Evolutionary conservation across 2,113 vertebrate genomes (phyloP).

Genomic region (Laticauda laticaudata): DNA sequence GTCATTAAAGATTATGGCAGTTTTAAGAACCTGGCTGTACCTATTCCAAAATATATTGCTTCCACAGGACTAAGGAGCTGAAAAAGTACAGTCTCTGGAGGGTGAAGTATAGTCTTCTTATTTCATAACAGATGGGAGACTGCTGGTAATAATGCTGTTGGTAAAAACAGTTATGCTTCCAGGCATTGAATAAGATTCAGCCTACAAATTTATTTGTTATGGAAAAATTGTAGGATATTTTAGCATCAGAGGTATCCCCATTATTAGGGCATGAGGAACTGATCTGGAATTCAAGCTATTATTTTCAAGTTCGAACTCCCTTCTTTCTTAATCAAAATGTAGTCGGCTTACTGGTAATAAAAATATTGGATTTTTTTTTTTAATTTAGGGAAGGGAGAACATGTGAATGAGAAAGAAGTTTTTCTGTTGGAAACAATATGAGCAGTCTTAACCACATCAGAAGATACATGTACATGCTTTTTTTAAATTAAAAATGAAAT

Average conservation of each 20-base stretch:
- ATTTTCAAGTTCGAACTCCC: constrained; percentile 33
- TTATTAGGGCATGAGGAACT: background rate
- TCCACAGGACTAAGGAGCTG: background rate
- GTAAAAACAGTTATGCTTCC: background rate
- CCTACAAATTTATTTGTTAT: accelerated
- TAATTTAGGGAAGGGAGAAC: constrained; percentile 14
- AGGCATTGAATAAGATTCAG: background rate
- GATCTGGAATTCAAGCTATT: constrained; percentile 39
- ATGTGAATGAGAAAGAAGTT: constrained; percentile 18
- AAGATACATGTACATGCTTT: background rate
- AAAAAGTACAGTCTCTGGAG: background rate
- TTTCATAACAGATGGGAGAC: background rate
- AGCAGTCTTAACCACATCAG: constrained; percentile 28
- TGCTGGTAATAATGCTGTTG: background rate
- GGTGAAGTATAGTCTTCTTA: background rate
- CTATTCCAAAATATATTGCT: background rate
- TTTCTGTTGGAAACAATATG: constrained; percentile 39
- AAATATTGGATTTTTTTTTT: constrained; percentile 26
- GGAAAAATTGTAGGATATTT: accelerated
- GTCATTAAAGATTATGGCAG: background rate
- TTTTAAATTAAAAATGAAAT: constrained; percentile 26
- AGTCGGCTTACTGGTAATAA: constrained; percentile 26
- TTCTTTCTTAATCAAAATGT: constrained; percentile 27
- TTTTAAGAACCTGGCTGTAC: background rate
- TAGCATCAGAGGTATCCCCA: constrained; percentile 2